These are phyloP conservation scores for Blastobasis adustella DNA, from an alignment of 2,888 invertebrate genomes.

Conservation along the genomic window DNA sequence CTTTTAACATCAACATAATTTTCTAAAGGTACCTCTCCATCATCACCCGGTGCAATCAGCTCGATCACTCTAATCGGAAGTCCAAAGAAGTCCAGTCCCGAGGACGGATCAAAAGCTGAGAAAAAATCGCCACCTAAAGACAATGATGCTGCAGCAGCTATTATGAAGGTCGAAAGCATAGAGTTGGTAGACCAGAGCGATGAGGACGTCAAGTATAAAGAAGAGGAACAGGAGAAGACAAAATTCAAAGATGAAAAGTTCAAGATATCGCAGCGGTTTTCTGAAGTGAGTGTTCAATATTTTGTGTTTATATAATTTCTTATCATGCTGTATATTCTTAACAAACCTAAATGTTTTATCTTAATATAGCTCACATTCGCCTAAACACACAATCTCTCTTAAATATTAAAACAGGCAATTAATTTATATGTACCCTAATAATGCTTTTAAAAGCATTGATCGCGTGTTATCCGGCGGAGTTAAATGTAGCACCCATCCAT, in stretches of 20 bases:
- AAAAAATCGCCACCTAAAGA: conserved; percentile 45
- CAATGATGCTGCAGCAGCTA: conserved; percentile 43
- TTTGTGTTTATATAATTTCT: too few relatives aligned
- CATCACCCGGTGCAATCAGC: conserved; percentile 83
- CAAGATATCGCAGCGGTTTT: conserved; percentile 62
- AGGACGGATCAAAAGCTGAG: conserved; percentile 28
- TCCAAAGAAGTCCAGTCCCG: conserved; percentile 54
- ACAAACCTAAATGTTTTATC: too few relatives aligned
- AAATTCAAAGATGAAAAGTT: conserved; percentile 62
- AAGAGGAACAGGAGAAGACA: conserved; percentile 56
- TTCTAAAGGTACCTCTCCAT: conserved; percentile 67
- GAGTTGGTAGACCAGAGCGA: conserved; percentile 64
- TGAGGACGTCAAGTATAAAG: conserved; percentile 61
- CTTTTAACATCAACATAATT: neutral
- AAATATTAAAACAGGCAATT: too few relatives aligned
- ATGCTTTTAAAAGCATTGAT: too few relatives aligned
- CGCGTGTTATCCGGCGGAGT: too few relatives aligned
- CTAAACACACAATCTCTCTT: too few relatives aligned
- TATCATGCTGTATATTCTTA: too few relatives aligned
- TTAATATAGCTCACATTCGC: too few relatives aligned
- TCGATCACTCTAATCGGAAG: conserved; percentile 83
- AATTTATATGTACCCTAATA: too few relatives aligned
- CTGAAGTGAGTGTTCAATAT: conserved; percentile 39
- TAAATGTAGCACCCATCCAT: too few relatives aligned
- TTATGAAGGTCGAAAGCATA: conserved; percentile 61